Conservation (phyloP, 2,113 vertebrate genomes). For the Tachuris rubrigastra region DNA sequence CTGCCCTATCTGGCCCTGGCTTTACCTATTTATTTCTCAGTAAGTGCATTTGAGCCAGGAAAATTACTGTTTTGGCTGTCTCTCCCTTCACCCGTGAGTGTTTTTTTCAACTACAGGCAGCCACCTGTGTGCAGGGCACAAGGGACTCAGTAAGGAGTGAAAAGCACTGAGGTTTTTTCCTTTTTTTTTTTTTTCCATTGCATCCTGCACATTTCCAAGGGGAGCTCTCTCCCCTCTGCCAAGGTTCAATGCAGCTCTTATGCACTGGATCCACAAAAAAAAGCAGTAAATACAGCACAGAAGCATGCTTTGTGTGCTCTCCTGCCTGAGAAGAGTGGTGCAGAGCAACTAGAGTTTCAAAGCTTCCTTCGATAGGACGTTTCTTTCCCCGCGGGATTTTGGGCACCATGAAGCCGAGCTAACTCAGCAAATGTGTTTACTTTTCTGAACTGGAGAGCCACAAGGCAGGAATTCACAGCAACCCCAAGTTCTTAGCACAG, state of each 20-base stretch:
- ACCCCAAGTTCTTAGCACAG: constrained; percentile 42
- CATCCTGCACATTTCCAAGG: constrained; percentile 52
- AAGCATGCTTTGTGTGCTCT: constrained; percentile 47
- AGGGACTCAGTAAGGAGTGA: constrained; percentile 57
- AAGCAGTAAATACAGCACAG: constrained; percentile 54
- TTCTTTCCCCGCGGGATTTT: constrained; percentile 47
- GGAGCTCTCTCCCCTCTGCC: constrained; percentile 30
- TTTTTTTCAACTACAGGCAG: constrained; percentile 16
- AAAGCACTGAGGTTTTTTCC: constrained; percentile 11
- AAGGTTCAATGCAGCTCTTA: constrained; percentile 73
- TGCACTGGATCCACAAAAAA: neutral
- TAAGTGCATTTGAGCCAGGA: constrained; percentile 43
- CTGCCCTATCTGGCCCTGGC: neutral
- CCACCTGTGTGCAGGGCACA: constrained; percentile 41
- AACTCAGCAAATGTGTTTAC: constrained; percentile 46
- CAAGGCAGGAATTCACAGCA: constrained; percentile 76
- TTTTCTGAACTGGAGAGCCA: constrained; percentile 56
- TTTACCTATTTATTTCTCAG: constrained; percentile 6
- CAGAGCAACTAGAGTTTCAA: constrained; percentile 69
- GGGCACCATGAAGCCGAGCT: constrained; percentile 24
- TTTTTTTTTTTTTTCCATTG: constrained; percentile 55
- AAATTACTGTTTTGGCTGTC: constrained; percentile 42
- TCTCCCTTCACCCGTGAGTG: constrained; percentile 18
- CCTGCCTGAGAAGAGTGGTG: constrained; percentile 37
- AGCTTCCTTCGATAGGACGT: constrained; percentile 59